Conservation (phyloP, 1,140 invertebrate genomes). For the Lamellibrachia luymesi region DNA sequence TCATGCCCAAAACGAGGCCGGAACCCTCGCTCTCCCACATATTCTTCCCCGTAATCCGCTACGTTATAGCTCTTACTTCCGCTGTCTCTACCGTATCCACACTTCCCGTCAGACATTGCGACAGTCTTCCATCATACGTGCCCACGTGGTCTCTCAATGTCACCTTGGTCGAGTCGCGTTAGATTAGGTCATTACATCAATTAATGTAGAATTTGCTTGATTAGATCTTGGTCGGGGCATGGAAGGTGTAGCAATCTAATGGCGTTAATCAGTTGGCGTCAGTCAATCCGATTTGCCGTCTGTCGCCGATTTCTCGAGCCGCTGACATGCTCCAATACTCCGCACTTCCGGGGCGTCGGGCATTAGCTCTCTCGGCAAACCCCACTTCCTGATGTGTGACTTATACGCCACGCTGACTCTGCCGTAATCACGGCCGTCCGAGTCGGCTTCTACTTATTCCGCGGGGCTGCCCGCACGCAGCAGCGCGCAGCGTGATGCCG, state of each 20-base stretch:
- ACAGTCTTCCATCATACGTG: neutral
- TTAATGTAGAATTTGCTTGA: neutral
- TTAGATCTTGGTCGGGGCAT: neutral
- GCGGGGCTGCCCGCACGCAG: too few relatives aligned
- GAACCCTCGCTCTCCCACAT: neutral
- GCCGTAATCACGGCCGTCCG: neutral
- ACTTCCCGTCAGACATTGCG: neutral
- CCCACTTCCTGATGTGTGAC: neutral
- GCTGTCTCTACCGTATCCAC: neutral
- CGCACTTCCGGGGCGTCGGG: neutral
- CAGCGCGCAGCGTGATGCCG: too few relatives aligned
- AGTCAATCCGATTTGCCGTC: neutral
- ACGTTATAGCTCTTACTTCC: neutral
- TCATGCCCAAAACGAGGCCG: neutral
- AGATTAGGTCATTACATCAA: neutral
- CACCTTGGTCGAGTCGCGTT: neutral
- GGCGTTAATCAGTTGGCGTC: neutral
- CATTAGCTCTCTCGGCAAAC: neutral
- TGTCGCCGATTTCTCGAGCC: neutral
- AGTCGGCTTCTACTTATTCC: neutral
- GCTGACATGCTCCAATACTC: neutral
- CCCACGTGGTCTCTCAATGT: neutral
- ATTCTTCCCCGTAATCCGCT: neutral
- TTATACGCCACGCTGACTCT: neutral
- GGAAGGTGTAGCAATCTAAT: neutral